A percentile compares a stretch with the other conserved stretches of the same genome.
Evolutionary conservation across 2,888 invertebrate genomes (phyloP).

Genomic region (Eupelmus urozonus): DNA sequence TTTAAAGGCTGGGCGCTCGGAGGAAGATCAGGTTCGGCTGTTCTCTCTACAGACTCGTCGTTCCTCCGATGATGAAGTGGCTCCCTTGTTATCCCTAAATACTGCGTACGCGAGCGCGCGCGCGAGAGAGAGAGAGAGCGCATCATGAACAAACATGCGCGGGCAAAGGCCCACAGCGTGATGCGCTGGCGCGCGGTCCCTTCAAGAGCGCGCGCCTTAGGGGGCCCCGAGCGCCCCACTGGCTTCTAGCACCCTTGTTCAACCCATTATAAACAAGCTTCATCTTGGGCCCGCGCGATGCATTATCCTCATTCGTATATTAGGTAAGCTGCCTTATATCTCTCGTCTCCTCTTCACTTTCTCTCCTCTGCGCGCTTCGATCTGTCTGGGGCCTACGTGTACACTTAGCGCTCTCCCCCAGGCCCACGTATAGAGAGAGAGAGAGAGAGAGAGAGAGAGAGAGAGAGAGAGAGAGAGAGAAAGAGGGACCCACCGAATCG

Average conservation of each 20-base stretch:
- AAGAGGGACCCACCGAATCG: not conserved
- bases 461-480: not conserved
- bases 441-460: slow-evolving; percentile 4
- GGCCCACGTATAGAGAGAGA: not conserved
- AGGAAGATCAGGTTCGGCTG: not conserved
- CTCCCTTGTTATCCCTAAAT: slow-evolving; percentile 76
- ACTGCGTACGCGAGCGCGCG: slow-evolving; percentile 71
- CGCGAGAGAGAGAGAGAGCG: no score
- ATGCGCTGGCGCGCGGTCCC: slow-evolving; percentile 51
- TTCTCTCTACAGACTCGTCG: not conserved
- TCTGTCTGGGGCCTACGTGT: no score
- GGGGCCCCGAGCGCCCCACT: slow-evolving; percentile 74
- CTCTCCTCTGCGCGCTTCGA: slow-evolving; percentile 21
- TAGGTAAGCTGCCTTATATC: slow-evolving; percentile 59
- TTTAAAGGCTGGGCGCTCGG: slow-evolving; percentile 32
- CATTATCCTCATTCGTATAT: slow-evolving; percentile 70
- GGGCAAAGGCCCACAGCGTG: no score
- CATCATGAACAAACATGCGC: slow-evolving; percentile 75
- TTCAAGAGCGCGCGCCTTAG: slow-evolving; percentile 71
- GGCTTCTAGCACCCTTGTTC: slow-evolving; percentile 77
- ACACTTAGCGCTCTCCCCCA: not conserved
- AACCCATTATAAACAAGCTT: slow-evolving; percentile 76
- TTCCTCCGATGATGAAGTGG: slow-evolving; percentile 73
- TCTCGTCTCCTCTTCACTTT: slow-evolving; percentile 57
- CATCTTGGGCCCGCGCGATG: slow-evolving; percentile 72